Conservation (phyloP, 1,140 invertebrate genomes). For the Antheraea pernyi region DNA sequence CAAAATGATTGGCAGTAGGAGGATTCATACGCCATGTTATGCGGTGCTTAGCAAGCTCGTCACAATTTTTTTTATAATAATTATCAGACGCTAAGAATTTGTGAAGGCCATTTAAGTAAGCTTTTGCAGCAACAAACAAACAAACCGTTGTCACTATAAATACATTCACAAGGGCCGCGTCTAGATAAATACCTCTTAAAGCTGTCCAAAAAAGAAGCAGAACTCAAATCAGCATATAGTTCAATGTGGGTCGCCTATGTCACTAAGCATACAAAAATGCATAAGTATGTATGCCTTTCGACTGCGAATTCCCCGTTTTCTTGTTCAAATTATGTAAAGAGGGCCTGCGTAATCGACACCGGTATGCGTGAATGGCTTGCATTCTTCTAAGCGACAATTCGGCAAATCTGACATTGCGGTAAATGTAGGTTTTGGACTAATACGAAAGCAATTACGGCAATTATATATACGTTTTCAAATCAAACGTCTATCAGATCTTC, state of each 20-base stretch:
- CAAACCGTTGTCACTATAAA: not conserved
- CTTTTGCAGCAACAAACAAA: not conserved
- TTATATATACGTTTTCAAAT: constrained; percentile 16
- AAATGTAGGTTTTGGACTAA: constrained; percentile 20
- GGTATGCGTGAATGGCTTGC: no score
- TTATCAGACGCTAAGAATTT: no score
- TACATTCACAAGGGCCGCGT: not conserved
- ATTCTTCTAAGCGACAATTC: no score
- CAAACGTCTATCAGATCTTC: constrained; percentile 16
- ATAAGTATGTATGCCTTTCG: constrained; percentile 6
- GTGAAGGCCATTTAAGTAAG: not conserved
- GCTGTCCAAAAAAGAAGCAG: no score
- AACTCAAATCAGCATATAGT: no score
- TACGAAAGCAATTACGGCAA: constrained; percentile 19
- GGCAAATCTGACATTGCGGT: constrained; percentile 39
- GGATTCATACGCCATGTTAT: constrained; percentile 3
- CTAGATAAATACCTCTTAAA: no score
- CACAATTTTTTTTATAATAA: no score
- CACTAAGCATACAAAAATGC: not conserved
- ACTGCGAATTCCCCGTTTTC: not conserved
- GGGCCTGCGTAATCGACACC: constrained; percentile 50
- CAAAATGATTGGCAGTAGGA: no score
- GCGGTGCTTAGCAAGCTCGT: not conserved
- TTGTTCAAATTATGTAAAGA: not conserved
- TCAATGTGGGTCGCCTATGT: no score